These are phyloP conservation scores for Coleophora flavipennella DNA, from an alignment of 2,888 invertebrate genomes.

Conservation along the genomic window DNA sequence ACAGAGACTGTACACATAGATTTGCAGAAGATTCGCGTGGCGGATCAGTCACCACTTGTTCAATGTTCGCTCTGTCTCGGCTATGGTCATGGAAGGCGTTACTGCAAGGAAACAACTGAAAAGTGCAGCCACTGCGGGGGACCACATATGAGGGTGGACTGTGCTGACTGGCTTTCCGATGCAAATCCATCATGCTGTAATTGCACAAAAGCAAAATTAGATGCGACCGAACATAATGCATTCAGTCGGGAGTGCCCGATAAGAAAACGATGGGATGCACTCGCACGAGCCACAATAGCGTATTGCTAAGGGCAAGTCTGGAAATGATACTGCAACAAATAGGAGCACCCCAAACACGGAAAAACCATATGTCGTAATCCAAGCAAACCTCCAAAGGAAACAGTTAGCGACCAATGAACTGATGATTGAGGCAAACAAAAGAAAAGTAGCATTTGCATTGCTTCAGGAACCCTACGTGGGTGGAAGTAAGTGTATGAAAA, in stretches of 20 bases:
- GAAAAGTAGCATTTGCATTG: no score
- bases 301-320: neutral
- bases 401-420: no score
- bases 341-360: no score
- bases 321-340: neutral
- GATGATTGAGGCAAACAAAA: no score
- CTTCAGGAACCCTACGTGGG: no score
- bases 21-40: slow-evolving; percentile 8
- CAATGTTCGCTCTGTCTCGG: slow-evolving; percentile 8
- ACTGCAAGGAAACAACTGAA: neutral
- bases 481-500: no score
- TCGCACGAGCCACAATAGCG: neutral
- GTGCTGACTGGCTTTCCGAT: neutral
- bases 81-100: neutral
- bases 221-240: neutral
- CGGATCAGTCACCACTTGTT: slow-evolving; percentile 15
- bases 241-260: neutral
- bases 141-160: neutral
- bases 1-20: slow-evolving; percentile 13
- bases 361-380: no score
- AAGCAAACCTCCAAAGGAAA: no score
- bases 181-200: slow-evolving; percentile 1
- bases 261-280: neutral
- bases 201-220: slow-evolving; percentile 2
- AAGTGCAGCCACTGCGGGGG: neutral